Evolutionary conservation across 92 coral and sea anemone genomes (phyloP), one percentile per base, ranked within the genome.

Genomic region (Bergia sp.): DNA sequence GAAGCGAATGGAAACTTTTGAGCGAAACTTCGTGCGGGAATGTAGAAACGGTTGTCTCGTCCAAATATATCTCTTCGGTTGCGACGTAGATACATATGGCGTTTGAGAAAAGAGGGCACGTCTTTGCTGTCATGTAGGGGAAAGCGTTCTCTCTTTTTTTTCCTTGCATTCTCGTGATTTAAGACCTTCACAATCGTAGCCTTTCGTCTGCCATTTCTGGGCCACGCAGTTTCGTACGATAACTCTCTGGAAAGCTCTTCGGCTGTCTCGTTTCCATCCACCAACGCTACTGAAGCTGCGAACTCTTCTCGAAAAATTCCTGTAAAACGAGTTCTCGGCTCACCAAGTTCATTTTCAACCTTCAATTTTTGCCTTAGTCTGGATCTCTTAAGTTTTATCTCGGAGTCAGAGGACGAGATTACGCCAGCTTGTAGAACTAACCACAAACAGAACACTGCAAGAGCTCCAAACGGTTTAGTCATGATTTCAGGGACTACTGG

Each of bases 211-310:
- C 97, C 97, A 45, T 90, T 91, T 42, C 81, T 73, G n/a, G 97
- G 94, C 97, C 95, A 94, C 1, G 94, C 95, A 36, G 91, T 91
- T 77, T 94, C 97, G 89, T 88, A 94, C 11, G 97, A 94, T 55
- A 92, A 82, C 13, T 89, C 94, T 82, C 80, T 86, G 2, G 94
- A 92, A 15, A 92, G 86, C 47, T 92, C 55, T 12, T 87, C 94
- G 42, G 86, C 85, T 40, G 94, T 86, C 80, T 92, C 92, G 77
- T 86, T 80, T 10, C 87, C 71, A 2, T 92, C 92, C 15, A 86
- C 89, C 61, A 58, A 84, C 2, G 79, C 82, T 69, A 91, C 94
- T 18, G 85, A 77, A 42, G 92, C 89, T 37, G 85, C 45, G 82
- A 89, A 92, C 8, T 87, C 77, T 66, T 81, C 82, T 16, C 85